These are phyloP conservation scores for Mus caroli DNA, from an alignment of 2,797 vertebrate genomes.

Conservation along the genomic window DNA sequence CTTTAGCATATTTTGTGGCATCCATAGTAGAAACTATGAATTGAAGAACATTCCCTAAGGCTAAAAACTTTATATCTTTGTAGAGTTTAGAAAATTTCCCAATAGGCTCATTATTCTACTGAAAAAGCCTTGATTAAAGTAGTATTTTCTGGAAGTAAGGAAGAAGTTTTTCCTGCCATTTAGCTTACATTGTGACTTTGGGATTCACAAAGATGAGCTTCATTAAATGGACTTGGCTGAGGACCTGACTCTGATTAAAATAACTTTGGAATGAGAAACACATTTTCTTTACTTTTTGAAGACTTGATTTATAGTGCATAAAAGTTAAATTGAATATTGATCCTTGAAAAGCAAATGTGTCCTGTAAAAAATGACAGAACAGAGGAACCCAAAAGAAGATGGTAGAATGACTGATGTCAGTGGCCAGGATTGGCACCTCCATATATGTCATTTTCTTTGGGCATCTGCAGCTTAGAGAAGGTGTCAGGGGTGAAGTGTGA, in stretches of 20 bases:
- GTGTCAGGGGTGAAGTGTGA: constrained; percentile 34
- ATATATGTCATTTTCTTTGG: constrained; percentile 62
- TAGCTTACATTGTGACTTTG: constrained; percentile 4
- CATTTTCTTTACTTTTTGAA: constrained; percentile 78
- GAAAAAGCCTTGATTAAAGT: constrained; percentile 23
- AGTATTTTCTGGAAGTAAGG: constrained; percentile 41
- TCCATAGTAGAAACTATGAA: constrained; percentile 59
- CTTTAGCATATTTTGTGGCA: constrained; percentile 53
- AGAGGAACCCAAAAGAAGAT: constrained; percentile 59
- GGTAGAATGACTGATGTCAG: constrained; percentile 68
- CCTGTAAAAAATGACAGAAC: constrained; percentile 72
- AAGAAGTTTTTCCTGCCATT: constrained; percentile 21
- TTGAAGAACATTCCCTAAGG: constrained; percentile 26
- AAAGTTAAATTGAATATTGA: constrained; percentile 78
- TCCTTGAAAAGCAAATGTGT: constrained; percentile 73
- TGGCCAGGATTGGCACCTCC: constrained; percentile 30
- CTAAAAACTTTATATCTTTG: constrained; percentile 47
- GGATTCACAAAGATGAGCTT: constrained; percentile 61
- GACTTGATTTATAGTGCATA: constrained; percentile 70
- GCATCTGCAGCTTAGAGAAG: constrained; percentile 23
- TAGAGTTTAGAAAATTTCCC: constrained; percentile 54
- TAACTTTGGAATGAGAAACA: constrained; percentile 63
- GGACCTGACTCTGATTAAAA: constrained; percentile 67
- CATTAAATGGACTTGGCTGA: constrained; percentile 40
- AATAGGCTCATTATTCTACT: constrained; percentile 44